A percentile compares a stretch with the other conserved stretches of the same genome.
Evolutionary conservation across 2,888 invertebrate genomes (phyloP).

Genomic region (Marasmarcha lunaedactyla): DNA sequence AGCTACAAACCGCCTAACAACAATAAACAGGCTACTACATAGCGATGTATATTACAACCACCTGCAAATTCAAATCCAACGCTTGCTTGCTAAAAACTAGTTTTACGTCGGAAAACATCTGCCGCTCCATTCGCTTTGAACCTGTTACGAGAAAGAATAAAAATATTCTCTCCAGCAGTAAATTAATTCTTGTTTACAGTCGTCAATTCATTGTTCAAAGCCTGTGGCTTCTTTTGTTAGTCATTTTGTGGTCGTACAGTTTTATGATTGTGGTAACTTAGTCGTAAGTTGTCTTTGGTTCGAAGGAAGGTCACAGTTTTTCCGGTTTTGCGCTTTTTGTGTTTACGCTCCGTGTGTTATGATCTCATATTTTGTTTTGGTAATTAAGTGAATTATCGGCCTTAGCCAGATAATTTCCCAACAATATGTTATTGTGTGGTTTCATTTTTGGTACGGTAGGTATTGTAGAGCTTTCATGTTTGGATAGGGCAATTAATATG

Average conservation of each 20-base stretch:
- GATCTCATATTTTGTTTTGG: no score
- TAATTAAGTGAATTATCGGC: no score
- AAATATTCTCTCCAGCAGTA: background rate
- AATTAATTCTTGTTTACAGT: slow-evolving; percentile 1
- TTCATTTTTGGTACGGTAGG: no score
- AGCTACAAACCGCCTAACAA: no score
- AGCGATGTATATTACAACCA: background rate
- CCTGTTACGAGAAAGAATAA: background rate
- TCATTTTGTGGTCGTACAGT: no score
- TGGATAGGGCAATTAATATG: no score
- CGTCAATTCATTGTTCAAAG: background rate
- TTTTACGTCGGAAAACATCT: background rate
- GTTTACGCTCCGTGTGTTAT: no score
- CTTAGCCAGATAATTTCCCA: no score
- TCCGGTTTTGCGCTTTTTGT: background rate
- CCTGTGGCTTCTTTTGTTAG: no score
- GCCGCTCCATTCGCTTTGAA: background rate
- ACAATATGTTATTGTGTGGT: no score
- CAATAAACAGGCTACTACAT: no score
- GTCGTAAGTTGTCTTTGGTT: background rate
- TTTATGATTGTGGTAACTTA: background rate
- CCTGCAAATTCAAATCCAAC: background rate
- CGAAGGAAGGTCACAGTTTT: background rate
- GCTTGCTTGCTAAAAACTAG: background rate
- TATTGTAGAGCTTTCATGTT: no score